phyloP scores from a whole-genome alignment of 1,140 invertebrate species.

The Lepidurus packardi region DNA sequence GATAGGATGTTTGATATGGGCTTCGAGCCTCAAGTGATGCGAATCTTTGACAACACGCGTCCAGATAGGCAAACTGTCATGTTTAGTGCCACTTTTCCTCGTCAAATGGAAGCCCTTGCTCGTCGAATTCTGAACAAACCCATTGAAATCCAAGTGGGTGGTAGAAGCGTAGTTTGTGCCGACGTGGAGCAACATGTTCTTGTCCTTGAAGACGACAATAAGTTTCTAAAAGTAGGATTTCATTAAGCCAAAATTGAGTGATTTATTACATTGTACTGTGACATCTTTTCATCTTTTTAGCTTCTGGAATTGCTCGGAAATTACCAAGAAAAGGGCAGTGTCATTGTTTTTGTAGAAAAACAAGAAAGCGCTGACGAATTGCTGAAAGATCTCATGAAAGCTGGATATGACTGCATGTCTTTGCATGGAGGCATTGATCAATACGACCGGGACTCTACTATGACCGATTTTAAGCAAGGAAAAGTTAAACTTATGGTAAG shows the following conservation, averaged over 20 bases:
- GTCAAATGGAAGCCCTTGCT: conserved; percentile 98
- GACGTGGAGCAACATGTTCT: conserved; percentile 95
- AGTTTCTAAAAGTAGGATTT: conserved; percentile 75
- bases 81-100: conserved; percentile 97
- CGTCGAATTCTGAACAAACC: conserved; percentile 88
- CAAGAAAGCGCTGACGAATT: conserved; percentile 95
- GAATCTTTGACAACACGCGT: conserved; percentile 94
- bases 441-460: conserved; percentile 96
- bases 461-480: conserved; percentile 95
- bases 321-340: conserved; percentile 88
- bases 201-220: conserved; percentile 91
- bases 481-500: conserved; percentile 60
- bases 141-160: conserved; percentile 92
- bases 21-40: conserved; percentile 97
- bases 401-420: conserved; percentile 90
- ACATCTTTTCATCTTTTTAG: conserved; percentile 22
- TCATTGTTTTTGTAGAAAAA: conserved; percentile 97
- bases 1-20: conserved; percentile 99
- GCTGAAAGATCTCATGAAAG: conserved; percentile 92
- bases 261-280: background rate
- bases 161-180: conserved; percentile 93
- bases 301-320: conserved; percentile 89
- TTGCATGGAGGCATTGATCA: conserved; percentile 99
- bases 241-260: background rate
- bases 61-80: conserved; percentile 97